These are phyloP conservation scores for Zonitis immaculata DNA, from an alignment of 2,888 invertebrate species.

Conservation along the genomic window DNA sequence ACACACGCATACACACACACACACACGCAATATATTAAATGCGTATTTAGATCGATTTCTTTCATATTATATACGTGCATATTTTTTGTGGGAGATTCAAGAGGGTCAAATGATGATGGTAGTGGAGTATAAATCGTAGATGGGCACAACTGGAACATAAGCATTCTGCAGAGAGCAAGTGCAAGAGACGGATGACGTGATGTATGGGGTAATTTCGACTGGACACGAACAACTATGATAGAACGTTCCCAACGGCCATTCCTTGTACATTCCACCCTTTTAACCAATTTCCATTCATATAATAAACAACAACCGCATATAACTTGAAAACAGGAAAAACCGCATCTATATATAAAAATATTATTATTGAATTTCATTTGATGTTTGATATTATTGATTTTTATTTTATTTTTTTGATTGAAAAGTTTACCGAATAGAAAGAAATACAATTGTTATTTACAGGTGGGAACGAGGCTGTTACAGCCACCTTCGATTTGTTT, in stretches of 20 bases:
- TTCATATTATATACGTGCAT: conserved; percentile 2
- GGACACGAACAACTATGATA: conserved; percentile 43
- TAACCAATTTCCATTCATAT: conserved; percentile 26
- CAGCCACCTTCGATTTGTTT: conserved; percentile 55
- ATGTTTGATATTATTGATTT: background rate
- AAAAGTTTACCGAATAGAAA: too few relatives aligned
- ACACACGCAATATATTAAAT: too few relatives aligned
- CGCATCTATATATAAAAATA: too few relatives aligned
- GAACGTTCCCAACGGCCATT: conserved; percentile 38
- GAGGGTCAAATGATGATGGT: background rate
- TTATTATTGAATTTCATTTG: background rate
- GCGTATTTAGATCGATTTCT: conserved; percentile 2
- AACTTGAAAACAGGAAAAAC: too few relatives aligned
- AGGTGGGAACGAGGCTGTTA: conserved; percentile 44
- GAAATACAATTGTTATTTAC: conserved; percentile 24
- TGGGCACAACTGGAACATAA: conserved; percentile 21
- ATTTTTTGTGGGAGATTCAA: conserved; percentile 3
- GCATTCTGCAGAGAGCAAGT: conserved; percentile 33
- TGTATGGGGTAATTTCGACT: conserved; percentile 43
- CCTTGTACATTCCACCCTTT: conserved; percentile 33
- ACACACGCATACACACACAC: background rate
- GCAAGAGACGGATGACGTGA: conserved; percentile 38
- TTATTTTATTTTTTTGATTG: too few relatives aligned
- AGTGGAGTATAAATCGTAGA: conserved; percentile 7
- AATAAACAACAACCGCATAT: conserved; percentile 26